phyloP scores from a whole-genome alignment of 2,113 vertebrate species.

The Numenius arquata region DNA sequence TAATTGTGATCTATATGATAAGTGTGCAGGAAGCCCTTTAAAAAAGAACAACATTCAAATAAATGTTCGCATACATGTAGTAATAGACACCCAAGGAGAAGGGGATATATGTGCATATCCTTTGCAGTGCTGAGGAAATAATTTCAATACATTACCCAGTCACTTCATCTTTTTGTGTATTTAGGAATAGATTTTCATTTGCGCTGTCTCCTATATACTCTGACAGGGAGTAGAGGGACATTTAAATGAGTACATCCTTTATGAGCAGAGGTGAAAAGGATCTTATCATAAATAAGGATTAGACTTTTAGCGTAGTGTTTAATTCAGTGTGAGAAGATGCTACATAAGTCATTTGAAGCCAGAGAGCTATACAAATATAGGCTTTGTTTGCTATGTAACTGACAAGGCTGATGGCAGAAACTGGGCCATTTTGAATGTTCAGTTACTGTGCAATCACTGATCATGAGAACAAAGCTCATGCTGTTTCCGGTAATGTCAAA shows the following conservation, averaged over 20 bases:
- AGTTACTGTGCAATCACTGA: not conserved
- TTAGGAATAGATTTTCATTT: slow-evolving; percentile 37
- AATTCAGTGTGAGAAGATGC: slow-evolving; percentile 32
- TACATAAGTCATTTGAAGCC: not conserved
- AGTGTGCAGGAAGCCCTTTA: slow-evolving; percentile 5
- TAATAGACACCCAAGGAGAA: not conserved
- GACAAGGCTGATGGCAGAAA: slow-evolving; percentile 2
- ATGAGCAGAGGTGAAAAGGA: slow-evolving; percentile 18
- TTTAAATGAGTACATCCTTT: slow-evolving; percentile 25
- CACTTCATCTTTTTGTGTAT: slow-evolving; percentile 27
- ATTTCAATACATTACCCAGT: not conserved
- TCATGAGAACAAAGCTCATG: not conserved
- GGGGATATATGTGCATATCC: not conserved
- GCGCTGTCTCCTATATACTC: not conserved
- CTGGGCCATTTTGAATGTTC: not conserved
- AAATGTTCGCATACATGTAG: not conserved
- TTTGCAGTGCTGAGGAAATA: not conserved
- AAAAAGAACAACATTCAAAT: not conserved
- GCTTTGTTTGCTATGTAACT: not conserved
- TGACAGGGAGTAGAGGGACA: not conserved
- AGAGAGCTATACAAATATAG: slow-evolving; percentile 7
- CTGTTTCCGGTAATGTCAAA: not conserved
- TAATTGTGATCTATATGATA: slow-evolving; percentile 45
- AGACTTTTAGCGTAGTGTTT: not conserved
- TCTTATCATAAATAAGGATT: slow-evolving; percentile 60